Percentiles rank a stretch among this genome's conserved stretches.
phyloP scores from a whole-genome alignment of 2,888 invertebrate genomes.

The Opisthograptis luteolata region DNA sequence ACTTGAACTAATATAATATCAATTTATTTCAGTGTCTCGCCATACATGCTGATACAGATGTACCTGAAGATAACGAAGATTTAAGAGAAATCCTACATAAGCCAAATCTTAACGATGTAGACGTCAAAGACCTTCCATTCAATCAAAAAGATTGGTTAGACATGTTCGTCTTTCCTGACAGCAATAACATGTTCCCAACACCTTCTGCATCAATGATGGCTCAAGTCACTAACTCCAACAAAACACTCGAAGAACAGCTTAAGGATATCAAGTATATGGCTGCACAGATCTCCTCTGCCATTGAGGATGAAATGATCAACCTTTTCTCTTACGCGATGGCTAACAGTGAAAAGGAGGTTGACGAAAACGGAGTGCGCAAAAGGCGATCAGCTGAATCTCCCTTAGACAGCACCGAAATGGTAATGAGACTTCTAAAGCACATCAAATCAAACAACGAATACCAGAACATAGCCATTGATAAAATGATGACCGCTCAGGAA shows the following conservation, averaged over 20 bases:
- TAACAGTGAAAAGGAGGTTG: slow-evolving; percentile 37
- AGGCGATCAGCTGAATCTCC: slow-evolving; percentile 68
- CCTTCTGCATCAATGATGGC: slow-evolving; percentile 66
- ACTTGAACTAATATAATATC: too few relatives aligned
- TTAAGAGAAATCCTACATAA: slow-evolving; percentile 40
- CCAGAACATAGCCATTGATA: slow-evolving; percentile 78
- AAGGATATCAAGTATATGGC: slow-evolving; percentile 70
- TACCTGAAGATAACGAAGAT: slow-evolving; percentile 41
- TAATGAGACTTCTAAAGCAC: slow-evolving; percentile 69
- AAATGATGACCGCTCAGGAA: slow-evolving; percentile 79
- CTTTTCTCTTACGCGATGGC: slow-evolving; percentile 59
- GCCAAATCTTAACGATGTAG: slow-evolving; percentile 43
- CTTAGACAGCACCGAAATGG: slow-evolving; percentile 67
- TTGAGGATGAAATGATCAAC: slow-evolving; percentile 68
- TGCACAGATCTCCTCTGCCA: slow-evolving; percentile 58
- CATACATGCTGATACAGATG: slow-evolving; percentile 44
- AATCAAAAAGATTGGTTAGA: slow-evolving; percentile 58
- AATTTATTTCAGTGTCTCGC: slow-evolving; percentile 57
- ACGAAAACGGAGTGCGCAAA: slow-evolving; percentile 53
- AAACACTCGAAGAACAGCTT: slow-evolving; percentile 68
- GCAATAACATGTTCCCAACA: slow-evolving; percentile 49
- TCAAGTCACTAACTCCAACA: slow-evolving; percentile 58
- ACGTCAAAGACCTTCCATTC: slow-evolving; percentile 43
- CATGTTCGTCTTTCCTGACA: slow-evolving; percentile 49
- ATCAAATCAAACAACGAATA: slow-evolving; percentile 75